Evolutionary conservation across 2,888 invertebrate species (phyloP).

Genomic region (Bombylius discolor): DNA sequence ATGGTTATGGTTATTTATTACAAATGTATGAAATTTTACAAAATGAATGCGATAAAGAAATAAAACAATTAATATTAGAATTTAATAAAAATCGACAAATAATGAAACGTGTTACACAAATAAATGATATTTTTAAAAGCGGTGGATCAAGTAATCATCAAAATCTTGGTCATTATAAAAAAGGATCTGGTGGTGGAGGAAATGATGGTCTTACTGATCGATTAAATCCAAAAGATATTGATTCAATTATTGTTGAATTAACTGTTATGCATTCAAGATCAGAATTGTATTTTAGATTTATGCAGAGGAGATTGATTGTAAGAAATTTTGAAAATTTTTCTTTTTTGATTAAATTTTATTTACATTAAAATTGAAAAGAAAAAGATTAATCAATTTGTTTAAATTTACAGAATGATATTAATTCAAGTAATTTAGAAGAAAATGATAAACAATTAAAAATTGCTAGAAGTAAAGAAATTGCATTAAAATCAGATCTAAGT

Average conservation of each 20-base stretch:
- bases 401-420: conserved; percentile 44
- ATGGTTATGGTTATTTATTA: conserved; percentile 65
- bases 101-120: conserved; percentile 46
- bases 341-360: background rate
- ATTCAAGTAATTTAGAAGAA: conserved; percentile 43
- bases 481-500: conserved; percentile 59
- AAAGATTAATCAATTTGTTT: background rate
- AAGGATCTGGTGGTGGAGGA: conserved; percentile 26
- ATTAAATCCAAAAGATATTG: conserved; percentile 70
- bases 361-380: background rate
- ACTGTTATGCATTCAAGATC: conserved; percentile 81
- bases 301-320: conserved; percentile 62
- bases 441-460: conserved; percentile 38
- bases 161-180: conserved; percentile 30
- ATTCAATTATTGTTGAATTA: conserved; percentile 78
- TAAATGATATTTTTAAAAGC: conserved; percentile 44
- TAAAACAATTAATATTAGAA: conserved; percentile 48
- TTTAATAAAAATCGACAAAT: conserved; percentile 59
- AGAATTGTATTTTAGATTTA: conserved; percentile 82
- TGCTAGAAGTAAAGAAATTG: conserved; percentile 47
- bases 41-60: conserved; percentile 61
- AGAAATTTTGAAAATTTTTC: conserved; percentile 18
- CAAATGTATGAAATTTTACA: conserved; percentile 60
- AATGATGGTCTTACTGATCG: conserved; percentile 37
- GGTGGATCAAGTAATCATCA: conserved; percentile 20